Evolutionary conservation across 2,797 vertebrate genomes (phyloP).

Genomic region (Myotis myotis): DNA sequence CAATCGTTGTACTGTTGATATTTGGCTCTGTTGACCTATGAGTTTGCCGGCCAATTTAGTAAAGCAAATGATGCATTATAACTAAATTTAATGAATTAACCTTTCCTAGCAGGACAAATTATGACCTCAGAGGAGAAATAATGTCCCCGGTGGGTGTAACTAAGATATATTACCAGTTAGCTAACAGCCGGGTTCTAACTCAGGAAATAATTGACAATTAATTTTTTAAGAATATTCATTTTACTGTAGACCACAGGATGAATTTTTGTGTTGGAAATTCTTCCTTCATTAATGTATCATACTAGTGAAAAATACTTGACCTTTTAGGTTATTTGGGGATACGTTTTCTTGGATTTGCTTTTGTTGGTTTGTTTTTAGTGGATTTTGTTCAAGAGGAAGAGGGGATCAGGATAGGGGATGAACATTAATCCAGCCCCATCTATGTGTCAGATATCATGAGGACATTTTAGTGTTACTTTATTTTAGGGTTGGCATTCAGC

Average conservation of each 20-base stretch:
- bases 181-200: constrained; percentile 12
- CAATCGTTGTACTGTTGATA: too few species aligned
- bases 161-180: background rate
- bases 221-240: constrained; percentile 11
- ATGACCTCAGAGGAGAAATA: background rate
- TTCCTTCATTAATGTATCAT: background rate
- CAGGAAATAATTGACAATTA: background rate
- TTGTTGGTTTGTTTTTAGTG: background rate
- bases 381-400: constrained; percentile 19
- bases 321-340: background rate
- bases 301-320: background rate
- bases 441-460: background rate
- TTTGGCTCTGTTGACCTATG: too few species aligned
- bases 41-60: too few species aligned
- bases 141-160: background rate
- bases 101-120: background rate
- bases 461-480: constrained; percentile 30
- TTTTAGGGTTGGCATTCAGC: background rate
- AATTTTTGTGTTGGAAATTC: background rate
- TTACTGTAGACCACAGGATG: background rate
- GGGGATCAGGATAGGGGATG: background rate
- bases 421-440: constrained; percentile 24
- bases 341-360: background rate
- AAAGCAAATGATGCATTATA: background rate
- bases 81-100: background rate